A percentile compares a stretch with the other conserved stretches of the same genome.
These are phyloP conservation scores for Cremastinae sp. DNA, from an alignment of 2,888 invertebrate species.

Conservation along the genomic window DNA sequence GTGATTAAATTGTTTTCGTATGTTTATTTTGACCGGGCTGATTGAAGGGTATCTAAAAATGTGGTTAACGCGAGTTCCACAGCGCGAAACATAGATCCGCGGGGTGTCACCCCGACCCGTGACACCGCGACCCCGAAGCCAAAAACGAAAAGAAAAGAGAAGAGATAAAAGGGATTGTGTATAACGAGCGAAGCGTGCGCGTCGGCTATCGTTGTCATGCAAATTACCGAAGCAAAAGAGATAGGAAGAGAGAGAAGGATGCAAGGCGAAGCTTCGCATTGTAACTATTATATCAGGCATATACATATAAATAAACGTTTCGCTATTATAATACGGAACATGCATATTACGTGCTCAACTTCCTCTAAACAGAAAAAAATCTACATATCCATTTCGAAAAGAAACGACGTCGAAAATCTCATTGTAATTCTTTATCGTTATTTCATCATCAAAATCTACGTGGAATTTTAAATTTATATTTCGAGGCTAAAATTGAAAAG, in stretches of 20 bases:
- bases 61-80: slow-evolving; percentile 10
- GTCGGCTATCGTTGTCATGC: slow-evolving; percentile 61
- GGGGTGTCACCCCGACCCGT: slow-evolving; percentile 65
- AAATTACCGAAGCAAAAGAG: slow-evolving; percentile 45
- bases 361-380: slow-evolving; percentile 57
- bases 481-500: background rate
- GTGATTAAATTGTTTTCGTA: background rate
- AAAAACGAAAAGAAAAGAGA: slow-evolving; percentile 42
- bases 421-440: slow-evolving; percentile 40
- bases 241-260: slow-evolving; percentile 26
- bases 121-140: slow-evolving; percentile 61
- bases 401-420: slow-evolving; percentile 23
- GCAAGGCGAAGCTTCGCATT: slow-evolving; percentile 32
- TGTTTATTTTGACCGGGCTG: slow-evolving; percentile 1
- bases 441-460: slow-evolving; percentile 17
- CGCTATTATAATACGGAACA: slow-evolving; percentile 58
- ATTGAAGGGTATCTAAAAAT: slow-evolving; percentile 30
- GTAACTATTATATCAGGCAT: slow-evolving; percentile 41
- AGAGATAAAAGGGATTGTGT: slow-evolving; percentile 58
- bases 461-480: no score
- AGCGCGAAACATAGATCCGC: slow-evolving; percentile 61
- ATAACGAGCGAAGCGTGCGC: slow-evolving; percentile 61
- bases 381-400: slow-evolving; percentile 49
- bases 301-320: slow-evolving; percentile 38
- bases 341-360: slow-evolving; percentile 60